Evolutionary conservation across 2,888 invertebrate species (phyloP).

Genomic region (Polydrusus tereticollis): DNA sequence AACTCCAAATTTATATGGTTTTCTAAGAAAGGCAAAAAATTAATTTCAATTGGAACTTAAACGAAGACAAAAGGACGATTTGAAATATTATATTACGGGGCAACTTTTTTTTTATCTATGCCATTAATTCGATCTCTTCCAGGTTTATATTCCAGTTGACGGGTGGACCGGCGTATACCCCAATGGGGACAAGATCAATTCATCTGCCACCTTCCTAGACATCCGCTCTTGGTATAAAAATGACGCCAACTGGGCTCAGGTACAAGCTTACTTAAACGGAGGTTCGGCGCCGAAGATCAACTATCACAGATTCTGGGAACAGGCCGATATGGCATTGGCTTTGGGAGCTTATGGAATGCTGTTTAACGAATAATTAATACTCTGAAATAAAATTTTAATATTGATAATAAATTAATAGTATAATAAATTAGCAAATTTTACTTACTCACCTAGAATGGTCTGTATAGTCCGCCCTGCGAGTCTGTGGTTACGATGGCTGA

Average conservation of each 20-base stretch:
- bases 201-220: conserved; percentile 49
- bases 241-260: conserved; percentile 50
- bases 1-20: no score
- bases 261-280: conserved; percentile 51
- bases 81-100: no score
- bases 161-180: conserved; percentile 53
- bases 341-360: conserved; percentile 52
- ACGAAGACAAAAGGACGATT: no score
- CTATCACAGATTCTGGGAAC: conserved; percentile 55
- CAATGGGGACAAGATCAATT: conserved; percentile 52
- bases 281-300: conserved; percentile 50
- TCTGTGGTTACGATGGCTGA: no score
- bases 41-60: no score
- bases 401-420: neutral
- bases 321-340: conserved; percentile 52
- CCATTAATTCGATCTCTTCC: neutral
- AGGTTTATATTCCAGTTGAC: conserved; percentile 50
- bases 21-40: no score
- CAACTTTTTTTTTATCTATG: no score
- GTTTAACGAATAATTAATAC: conserved; percentile 49
- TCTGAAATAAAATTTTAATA: neutral
- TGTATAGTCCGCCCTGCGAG: no score
- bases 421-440: no score
- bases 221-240: conserved; percentile 53
- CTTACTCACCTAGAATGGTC: no score